These are phyloP conservation scores for Corynorhinus townsendii DNA, from an alignment of 2,113 vertebrate genomes.

Conservation along the genomic window DNA sequence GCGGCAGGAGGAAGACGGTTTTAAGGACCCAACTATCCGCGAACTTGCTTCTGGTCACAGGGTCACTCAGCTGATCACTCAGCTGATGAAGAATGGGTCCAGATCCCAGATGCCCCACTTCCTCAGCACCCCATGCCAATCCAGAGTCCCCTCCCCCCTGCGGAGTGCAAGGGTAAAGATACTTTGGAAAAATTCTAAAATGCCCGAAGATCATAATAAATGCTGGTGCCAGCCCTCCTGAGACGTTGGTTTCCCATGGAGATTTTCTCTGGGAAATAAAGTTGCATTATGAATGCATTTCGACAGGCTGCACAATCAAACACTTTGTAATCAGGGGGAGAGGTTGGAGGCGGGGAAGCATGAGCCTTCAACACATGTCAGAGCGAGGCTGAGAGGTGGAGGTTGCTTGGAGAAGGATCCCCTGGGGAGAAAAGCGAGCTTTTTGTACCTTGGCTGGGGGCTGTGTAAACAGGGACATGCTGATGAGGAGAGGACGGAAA, in stretches of 20 bases:
- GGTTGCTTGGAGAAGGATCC: not conserved
- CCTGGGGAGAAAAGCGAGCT: not conserved
- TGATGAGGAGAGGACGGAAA: not conserved
- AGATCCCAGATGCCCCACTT: not conserved
- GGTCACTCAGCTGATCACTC: not conserved
- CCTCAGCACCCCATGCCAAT: not conserved
- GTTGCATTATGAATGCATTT: conserved; percentile 28
- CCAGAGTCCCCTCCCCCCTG: not conserved
- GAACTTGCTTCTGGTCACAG: not conserved
- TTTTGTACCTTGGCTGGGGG: too few relatives aligned
- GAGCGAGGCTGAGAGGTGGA: not conserved
- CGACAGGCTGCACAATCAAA: not conserved
- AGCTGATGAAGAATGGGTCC: not conserved
- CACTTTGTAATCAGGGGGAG: not conserved
- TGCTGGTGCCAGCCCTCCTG: not conserved
- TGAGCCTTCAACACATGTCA: not conserved
- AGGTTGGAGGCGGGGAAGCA: not conserved
- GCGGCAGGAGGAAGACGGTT: not conserved
- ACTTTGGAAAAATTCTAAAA: not conserved
- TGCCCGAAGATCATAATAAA: not conserved
- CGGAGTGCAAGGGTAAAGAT: not conserved
- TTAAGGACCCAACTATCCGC: not conserved
- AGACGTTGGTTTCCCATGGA: conserved; percentile 26
- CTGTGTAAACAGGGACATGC: not conserved
- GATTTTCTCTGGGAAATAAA: conserved; percentile 31